phyloP scores from a whole-genome alignment of 2,797 vertebrate genomes.

The Crocodylus rhombifer region DNA sequence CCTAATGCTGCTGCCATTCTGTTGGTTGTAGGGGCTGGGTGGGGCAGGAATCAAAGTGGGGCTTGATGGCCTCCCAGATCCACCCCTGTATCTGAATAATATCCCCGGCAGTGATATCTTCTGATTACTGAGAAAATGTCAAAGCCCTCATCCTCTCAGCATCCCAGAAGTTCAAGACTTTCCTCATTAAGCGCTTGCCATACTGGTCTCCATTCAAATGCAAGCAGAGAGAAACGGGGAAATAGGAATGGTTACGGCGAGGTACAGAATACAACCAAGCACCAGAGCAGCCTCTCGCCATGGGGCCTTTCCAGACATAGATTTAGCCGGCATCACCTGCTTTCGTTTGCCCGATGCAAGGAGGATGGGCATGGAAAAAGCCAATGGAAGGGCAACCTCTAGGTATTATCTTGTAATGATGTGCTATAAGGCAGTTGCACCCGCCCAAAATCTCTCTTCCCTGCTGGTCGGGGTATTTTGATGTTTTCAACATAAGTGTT shows the following conservation, averaged over 20 bases:
- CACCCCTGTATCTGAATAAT: not conserved
- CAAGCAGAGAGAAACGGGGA: not conserved
- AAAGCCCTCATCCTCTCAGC: not conserved
- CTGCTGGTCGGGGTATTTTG: not conserved
- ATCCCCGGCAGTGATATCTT: not conserved
- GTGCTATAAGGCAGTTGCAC: not conserved
- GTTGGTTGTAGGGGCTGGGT: no score
- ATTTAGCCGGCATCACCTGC: not conserved
- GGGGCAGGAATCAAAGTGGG: no score
- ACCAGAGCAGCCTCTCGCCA: conserved; percentile 33
- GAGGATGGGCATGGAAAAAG: conserved; percentile 23
- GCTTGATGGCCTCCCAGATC: no score
- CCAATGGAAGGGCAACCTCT: conserved; percentile 30
- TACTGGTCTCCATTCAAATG: no score
- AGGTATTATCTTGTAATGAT: not conserved
- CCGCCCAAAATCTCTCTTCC: conserved; percentile 3
- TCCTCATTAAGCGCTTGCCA: not conserved
- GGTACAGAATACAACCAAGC: not conserved
- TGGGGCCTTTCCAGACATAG: not conserved
- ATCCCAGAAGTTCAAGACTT: not conserved
- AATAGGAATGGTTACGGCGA: not conserved
- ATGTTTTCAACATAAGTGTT: not conserved
- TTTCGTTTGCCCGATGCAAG: conserved; percentile 5
- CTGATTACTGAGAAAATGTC: not conserved
- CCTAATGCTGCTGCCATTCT: no score